These are phyloP conservation scores for Drosophila emarginata DNA, from an alignment of 2,888 invertebrate species.

Conservation along the genomic window DNA sequence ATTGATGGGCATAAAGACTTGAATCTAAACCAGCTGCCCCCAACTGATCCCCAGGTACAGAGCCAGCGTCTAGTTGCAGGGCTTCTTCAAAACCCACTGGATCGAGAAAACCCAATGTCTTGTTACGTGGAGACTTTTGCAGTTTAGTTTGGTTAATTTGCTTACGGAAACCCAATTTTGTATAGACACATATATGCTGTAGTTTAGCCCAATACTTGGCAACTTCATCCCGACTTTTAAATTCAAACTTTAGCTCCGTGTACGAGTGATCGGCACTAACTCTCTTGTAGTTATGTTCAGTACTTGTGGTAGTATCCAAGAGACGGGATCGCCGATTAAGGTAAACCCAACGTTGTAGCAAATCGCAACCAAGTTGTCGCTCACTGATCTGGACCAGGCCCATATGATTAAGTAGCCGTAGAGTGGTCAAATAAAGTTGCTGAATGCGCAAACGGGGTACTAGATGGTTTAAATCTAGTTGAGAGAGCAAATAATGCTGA, in stretches of 20 bases:
- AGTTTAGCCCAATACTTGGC: slow-evolving; percentile 88
- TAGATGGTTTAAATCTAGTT: slow-evolving; percentile 81
- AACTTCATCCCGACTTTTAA: slow-evolving; percentile 84
- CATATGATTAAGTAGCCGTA: slow-evolving; percentile 86
- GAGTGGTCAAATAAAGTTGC: slow-evolving; percentile 79
- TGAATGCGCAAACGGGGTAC: slow-evolving; percentile 71
- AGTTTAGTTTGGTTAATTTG: slow-evolving; percentile 16
- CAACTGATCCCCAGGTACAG: slow-evolving; percentile 87
- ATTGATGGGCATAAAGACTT: slow-evolving; percentile 86
- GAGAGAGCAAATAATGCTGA: slow-evolving; percentile 86
- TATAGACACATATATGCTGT: slow-evolving; percentile 87
- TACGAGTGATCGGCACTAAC: slow-evolving; percentile 85
- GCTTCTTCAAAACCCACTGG: slow-evolving; percentile 74
- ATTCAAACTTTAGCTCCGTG: slow-evolving; percentile 84
- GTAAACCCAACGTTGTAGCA: slow-evolving; percentile 87
- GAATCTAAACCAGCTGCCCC: slow-evolving; percentile 88
- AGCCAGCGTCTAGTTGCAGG: slow-evolving; percentile 83
- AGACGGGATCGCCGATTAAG: slow-evolving; percentile 86
- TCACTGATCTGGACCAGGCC: slow-evolving; percentile 88
- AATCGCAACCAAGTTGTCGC: slow-evolving; percentile 84
- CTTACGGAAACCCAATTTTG: slow-evolving; percentile 83
- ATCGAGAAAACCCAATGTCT: slow-evolving; percentile 54
- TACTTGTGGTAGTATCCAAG: slow-evolving; percentile 87
- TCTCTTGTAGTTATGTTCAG: slow-evolving; percentile 85
- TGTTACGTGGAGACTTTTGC: slow-evolving; percentile 15